Evolutionary conservation across 2,888 invertebrate genomes (phyloP).

Genomic region (Apotomis betuletana): DNA sequence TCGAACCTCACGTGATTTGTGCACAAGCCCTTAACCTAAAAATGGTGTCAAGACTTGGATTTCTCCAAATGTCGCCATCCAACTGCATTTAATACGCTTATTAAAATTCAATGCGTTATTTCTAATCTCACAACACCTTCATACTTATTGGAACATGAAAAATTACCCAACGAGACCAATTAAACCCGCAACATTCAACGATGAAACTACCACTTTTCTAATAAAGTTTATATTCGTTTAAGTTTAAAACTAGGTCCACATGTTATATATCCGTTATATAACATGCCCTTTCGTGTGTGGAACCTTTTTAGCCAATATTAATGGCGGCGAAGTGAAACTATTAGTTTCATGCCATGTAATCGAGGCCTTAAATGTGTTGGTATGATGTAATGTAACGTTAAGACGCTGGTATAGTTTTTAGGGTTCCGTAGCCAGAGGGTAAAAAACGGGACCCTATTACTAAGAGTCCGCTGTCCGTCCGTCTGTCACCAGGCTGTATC

Average conservation of each 20-base stretch:
- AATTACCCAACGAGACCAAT: not conserved
- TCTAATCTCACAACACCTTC: constrained; percentile 12
- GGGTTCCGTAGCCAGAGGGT: too few relatives aligned
- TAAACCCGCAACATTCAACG: not conserved
- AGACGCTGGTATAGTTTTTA: not conserved
- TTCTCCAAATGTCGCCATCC: too few relatives aligned
- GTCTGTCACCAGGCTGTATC: too few relatives aligned
- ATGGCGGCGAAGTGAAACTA: constrained; percentile 13
- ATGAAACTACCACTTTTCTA: not conserved
- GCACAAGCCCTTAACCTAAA: too few relatives aligned
- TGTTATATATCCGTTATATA: constrained; percentile 15
- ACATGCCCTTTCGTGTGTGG: constrained; percentile 18
- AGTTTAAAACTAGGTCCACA: constrained; percentile 11
- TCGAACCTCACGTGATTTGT: too few relatives aligned
- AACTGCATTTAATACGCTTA: too few relatives aligned
- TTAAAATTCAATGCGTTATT: constrained; percentile 9
- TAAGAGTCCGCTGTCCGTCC: too few relatives aligned
- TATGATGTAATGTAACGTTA: constrained; percentile 14
- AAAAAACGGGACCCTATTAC: too few relatives aligned
- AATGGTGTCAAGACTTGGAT: too few relatives aligned
- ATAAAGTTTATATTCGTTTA: not conserved
- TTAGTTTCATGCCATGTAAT: not conserved
- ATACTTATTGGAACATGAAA: constrained; percentile 18
- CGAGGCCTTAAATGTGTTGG: constrained; percentile 1
- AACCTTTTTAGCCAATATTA: constrained; percentile 20